A percentile compares a stretch with the other conserved stretches of the same genome.
Conservation (phyloP, 2,113 vertebrate genomes). For the Pluvianellus socialis region DNA sequence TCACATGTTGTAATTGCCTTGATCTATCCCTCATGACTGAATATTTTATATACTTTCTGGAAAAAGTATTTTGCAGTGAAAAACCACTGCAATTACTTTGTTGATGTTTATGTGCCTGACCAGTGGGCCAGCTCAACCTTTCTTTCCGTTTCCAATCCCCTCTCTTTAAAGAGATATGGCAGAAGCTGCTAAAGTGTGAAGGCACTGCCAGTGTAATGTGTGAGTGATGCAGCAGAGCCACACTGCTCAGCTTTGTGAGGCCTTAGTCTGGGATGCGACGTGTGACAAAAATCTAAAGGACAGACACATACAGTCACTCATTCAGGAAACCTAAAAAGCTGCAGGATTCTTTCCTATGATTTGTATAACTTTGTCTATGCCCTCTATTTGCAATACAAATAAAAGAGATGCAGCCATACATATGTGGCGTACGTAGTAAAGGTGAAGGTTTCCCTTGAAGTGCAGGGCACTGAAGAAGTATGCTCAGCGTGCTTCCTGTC, state of each 20-base stretch:
- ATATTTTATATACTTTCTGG: neutral
- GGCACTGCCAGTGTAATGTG: neutral
- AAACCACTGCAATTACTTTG: neutral
- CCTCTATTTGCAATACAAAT: neutral
- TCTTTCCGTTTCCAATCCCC: neutral
- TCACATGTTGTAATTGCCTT: neutral
- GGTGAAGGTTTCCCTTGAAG: neutral
- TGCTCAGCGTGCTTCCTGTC: neutral
- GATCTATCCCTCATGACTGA: neutral
- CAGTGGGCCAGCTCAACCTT: neutral
- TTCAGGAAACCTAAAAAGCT: neutral
- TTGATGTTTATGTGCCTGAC: neutral
- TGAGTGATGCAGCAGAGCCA: neutral
- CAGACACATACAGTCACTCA: neutral
- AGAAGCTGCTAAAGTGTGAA: neutral
- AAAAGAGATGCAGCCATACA: neutral
- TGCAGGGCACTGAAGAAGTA: neutral
- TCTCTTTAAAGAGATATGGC: neutral
- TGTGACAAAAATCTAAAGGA: neutral
- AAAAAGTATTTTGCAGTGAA: neutral
- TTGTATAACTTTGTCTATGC: neutral
- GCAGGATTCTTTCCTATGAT: neutral
- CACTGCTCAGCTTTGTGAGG: neutral
- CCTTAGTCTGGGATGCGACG: neutral
- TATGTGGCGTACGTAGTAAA: neutral